These are phyloP conservation scores for Crossaster papposus DNA, from an alignment of 53 echinoderm and acorn worm genomes.

Conservation along the genomic window DNA sequence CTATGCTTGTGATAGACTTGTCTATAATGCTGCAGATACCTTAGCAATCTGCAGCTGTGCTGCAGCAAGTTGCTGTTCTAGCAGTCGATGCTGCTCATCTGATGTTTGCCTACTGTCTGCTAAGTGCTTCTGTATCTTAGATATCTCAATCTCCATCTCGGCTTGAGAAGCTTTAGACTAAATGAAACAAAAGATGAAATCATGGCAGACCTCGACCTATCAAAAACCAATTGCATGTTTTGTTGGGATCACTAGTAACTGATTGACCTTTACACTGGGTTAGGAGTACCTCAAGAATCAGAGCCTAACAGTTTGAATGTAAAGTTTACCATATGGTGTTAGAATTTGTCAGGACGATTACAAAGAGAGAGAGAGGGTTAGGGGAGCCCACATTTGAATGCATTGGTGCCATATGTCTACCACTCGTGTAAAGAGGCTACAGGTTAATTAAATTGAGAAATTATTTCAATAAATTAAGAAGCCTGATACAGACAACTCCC, in stretches of 20 bases:
- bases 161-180: slow-evolving; percentile 38
- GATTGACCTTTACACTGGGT: background rate
- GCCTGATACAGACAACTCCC: too few relatives aligned
- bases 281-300: too few relatives aligned
- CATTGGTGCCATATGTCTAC: too few relatives aligned
- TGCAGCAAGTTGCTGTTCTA: slow-evolving; percentile 73
- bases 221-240: background rate
- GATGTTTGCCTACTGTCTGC: slow-evolving; percentile 59
- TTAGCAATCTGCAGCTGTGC: slow-evolving; percentile 72
- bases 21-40: slow-evolving; percentile 23
- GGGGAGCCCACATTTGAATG: too few relatives aligned
- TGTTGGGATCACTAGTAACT: background rate
- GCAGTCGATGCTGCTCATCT: slow-evolving; percentile 71
- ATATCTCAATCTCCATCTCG: slow-evolving; percentile 71
- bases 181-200: background rate
- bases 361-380: too few relatives aligned
- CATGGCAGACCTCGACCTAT: too few relatives aligned
- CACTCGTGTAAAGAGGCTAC: too few relatives aligned
- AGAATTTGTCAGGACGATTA: too few relatives aligned
- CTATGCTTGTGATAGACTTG: background rate
- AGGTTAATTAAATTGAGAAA: too few relatives aligned
- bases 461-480: too few relatives aligned
- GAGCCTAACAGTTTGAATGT: too few relatives aligned
- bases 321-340: too few relatives aligned
- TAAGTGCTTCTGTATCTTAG: slow-evolving; percentile 67